A percentile compares a stretch with the other conserved stretches of the same genome.
These are phyloP conservation scores for Microtus pennsylvanicus DNA, from an alignment of 2,113 vertebrate genomes.

Conservation along the genomic window DNA sequence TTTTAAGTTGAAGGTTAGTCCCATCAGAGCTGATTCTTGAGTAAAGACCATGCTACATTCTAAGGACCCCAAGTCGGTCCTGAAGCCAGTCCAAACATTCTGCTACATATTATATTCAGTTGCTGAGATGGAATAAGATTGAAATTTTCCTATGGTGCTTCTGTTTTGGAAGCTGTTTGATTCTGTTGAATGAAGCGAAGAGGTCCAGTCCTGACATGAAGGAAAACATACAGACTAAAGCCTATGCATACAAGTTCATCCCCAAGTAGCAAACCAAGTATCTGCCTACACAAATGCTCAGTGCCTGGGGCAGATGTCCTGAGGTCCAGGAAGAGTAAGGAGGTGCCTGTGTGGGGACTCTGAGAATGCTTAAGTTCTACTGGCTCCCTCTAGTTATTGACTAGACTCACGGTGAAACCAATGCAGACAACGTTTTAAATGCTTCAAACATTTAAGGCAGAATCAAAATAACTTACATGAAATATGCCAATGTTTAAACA, in stretches of 20 bases:
- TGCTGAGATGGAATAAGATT: slow-evolving; percentile 35
- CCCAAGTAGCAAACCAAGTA: slow-evolving; percentile 41
- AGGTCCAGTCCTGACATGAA: slow-evolving; percentile 28
- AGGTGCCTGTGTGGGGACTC: not conserved
- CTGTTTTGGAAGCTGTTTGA: slow-evolving; percentile 40
- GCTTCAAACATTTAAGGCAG: not conserved
- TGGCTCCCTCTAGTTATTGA: not conserved
- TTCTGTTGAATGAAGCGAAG: slow-evolving; percentile 48
- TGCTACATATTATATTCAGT: not conserved
- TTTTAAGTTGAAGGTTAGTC: not conserved
- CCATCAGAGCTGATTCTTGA: slow-evolving; percentile 12
- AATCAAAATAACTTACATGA: slow-evolving; percentile 6
- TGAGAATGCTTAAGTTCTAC: not conserved
- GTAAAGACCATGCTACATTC: not conserved
- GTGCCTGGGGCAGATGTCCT: not conserved
- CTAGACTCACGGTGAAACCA: not conserved
- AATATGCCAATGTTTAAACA: not conserved
- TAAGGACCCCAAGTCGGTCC: not conserved
- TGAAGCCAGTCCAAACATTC: slow-evolving; percentile 5
- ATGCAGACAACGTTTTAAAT: not conserved
- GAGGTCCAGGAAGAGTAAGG: not conserved
- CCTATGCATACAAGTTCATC: slow-evolving; percentile 43
- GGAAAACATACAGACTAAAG: slow-evolving; percentile 12
- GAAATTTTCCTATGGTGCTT: slow-evolving; percentile 28
- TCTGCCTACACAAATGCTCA: slow-evolving; percentile 18